These are phyloP conservation scores for Amphilophus citrinellus DNA, from an alignment of 2,113 vertebrate genomes.

Conservation along the genomic window DNA sequence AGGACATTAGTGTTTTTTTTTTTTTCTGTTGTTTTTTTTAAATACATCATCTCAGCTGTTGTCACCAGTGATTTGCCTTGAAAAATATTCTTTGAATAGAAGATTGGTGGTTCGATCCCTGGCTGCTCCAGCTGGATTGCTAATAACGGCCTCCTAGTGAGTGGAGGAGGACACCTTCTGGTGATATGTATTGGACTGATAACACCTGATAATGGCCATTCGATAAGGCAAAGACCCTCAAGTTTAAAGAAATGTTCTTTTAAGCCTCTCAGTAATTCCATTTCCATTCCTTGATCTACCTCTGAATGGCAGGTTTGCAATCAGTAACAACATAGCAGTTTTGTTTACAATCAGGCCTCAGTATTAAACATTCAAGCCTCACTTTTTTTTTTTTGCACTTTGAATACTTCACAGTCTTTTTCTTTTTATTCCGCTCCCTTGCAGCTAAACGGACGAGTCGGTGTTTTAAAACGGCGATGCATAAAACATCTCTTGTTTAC, in stretches of 20 bases:
- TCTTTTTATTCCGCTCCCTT: not conserved
- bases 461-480: conserved; percentile 30
- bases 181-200: not conserved
- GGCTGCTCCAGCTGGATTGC: too few species aligned
- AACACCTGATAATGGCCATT: not conserved
- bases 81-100: not conserved
- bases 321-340: not conserved
- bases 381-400: not conserved
- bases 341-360: not conserved
- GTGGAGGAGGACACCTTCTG: conserved; percentile 7
- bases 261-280: not conserved
- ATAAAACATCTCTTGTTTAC: conserved; percentile 58
- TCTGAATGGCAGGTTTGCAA: not conserved
- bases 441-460: conserved; percentile 26
- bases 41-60: not conserved
- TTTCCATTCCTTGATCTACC: not conserved
- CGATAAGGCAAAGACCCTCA: not conserved
- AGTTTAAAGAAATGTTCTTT: not conserved
- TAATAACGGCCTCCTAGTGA: not conserved
- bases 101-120: too few species aligned
- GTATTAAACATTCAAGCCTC: not conserved
- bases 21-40: not conserved
- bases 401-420: not conserved
- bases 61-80: too few species aligned
- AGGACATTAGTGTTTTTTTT: not conserved